These are phyloP conservation scores for Struthidea cinerea DNA, from an alignment of 2,113 vertebrate genomes.

Conservation along the genomic window DNA sequence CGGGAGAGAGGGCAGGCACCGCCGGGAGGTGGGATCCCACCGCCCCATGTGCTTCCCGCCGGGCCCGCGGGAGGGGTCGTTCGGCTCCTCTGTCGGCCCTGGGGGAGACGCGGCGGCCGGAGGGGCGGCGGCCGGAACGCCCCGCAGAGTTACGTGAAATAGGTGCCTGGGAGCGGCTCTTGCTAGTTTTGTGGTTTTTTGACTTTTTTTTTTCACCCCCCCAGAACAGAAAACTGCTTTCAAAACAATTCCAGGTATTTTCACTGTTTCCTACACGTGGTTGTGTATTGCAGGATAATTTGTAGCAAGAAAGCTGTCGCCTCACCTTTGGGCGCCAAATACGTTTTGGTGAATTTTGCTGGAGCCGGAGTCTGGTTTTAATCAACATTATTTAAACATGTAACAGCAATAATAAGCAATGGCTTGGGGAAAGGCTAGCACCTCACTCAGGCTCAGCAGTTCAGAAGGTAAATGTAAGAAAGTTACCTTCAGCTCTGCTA, in stretches of 20 bases:
- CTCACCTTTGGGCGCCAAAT: accelerated
- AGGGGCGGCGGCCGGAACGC: background rate
- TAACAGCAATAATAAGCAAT: no score
- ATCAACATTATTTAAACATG: background rate
- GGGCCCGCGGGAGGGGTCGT: no score
- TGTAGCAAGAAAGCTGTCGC: accelerated
- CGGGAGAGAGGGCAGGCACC: background rate
- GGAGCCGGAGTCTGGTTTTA: background rate
- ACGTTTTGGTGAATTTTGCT: background rate
- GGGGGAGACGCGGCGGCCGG: background rate
- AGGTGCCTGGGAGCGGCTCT: background rate
- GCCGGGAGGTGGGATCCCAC: background rate
- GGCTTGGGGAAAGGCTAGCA: accelerated
- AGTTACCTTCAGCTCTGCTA: background rate
- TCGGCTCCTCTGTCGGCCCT: background rate
- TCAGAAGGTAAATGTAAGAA: background rate
- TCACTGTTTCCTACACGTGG: background rate
- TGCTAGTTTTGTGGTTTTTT: accelerated
- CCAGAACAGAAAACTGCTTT: background rate
- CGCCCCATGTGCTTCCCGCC: background rate
- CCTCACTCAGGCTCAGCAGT: accelerated
- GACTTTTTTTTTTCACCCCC: accelerated
- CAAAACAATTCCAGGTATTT: background rate
- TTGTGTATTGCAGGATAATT: background rate
- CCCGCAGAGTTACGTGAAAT: background rate